Conservation (phyloP, 2,797 vertebrate genomes). For the Tragopan temminckii region DNA sequence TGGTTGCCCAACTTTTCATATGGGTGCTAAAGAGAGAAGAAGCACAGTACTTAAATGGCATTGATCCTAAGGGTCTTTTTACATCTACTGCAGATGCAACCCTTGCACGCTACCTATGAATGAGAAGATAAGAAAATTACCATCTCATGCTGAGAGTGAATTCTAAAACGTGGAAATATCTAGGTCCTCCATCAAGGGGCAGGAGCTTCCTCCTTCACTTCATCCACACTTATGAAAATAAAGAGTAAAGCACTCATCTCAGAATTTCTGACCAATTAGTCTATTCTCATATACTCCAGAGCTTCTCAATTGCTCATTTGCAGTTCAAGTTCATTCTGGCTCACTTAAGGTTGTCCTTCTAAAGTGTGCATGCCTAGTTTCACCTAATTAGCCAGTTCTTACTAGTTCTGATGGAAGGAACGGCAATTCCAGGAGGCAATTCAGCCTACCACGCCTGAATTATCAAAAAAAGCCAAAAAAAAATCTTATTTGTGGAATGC, state of each 20-base stretch:
- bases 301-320: not conserved
- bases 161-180: not conserved
- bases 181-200: not conserved
- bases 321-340: not conserved
- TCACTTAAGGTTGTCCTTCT: fast-evolving
- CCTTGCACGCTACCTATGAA: not conserved
- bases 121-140: not conserved
- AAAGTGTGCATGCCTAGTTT: not conserved
- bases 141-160: not conserved
- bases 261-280: not conserved
- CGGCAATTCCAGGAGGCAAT: not conserved
- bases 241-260: not conserved
- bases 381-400: not conserved
- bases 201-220: not conserved
- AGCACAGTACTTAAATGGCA: not conserved
- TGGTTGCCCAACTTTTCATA: not conserved
- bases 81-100: not conserved
- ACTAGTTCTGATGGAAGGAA: not conserved
- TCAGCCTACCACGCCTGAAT: not conserved
- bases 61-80: not conserved
- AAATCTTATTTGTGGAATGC: not conserved
- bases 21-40: not conserved
- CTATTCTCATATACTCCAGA: not conserved
- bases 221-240: not conserved
- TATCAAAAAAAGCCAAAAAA: not conserved